Evolutionary conservation across 2,797 vertebrate species (phyloP).

Genomic region (Sebastes steindachneri): DNA sequence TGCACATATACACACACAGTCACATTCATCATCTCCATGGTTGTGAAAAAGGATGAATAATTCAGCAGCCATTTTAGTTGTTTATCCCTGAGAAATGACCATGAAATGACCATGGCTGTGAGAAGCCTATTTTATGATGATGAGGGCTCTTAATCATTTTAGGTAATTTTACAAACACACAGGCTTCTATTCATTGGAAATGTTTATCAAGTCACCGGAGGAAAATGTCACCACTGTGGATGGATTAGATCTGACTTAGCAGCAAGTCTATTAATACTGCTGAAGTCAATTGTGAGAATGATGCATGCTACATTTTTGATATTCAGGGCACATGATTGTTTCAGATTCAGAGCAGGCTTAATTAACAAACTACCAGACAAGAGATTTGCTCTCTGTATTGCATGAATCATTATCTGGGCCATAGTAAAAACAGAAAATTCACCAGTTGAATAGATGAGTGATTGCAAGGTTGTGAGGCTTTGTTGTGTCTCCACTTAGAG

Average conservation of each 20-base stretch:
- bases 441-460: conserved; percentile 18
- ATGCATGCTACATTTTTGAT: conserved; percentile 25
- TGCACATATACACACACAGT: conserved; percentile 18
- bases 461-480: conserved; percentile 33
- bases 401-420: conserved; percentile 4
- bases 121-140: conserved; percentile 50
- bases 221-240: conserved; percentile 21
- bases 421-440: background rate
- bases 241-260: conserved; percentile 40
- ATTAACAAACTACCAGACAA: conserved; percentile 30
- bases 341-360: conserved; percentile 27
- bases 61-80: conserved; percentile 60
- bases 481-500: conserved; percentile 78
- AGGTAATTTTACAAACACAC: conserved; percentile 41
- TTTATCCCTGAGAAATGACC: conserved; percentile 58
- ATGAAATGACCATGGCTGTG: conserved; percentile 52
- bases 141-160: conserved; percentile 54
- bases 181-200: conserved; percentile 23
- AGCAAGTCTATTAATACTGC: conserved; percentile 2
- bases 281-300: conserved; percentile 18
- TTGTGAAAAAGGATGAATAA: conserved; percentile 68
- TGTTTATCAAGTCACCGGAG: conserved; percentile 29
- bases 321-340: conserved; percentile 23
- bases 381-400: background rate
- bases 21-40: conserved; percentile 51